These are phyloP conservation scores for Reticulitermes lucifugus DNA, from an alignment of 2,888 invertebrate genomes.

Conservation along the genomic window DNA sequence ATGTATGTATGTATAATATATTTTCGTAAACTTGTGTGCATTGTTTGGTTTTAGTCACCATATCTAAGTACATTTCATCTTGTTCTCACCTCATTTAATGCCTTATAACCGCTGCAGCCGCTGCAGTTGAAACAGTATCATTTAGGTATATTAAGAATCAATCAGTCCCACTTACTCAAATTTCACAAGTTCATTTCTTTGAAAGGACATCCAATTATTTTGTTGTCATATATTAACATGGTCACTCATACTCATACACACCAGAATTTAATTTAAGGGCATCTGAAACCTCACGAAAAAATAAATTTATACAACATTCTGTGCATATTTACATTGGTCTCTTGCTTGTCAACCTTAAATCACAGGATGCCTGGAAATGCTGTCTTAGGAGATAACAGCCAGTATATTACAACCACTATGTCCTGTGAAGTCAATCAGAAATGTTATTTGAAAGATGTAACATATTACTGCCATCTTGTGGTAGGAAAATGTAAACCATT, in stretches of 20 bases:
- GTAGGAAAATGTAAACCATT: constrained; percentile 22
- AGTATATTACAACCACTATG: background rate
- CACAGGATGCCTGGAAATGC: background rate
- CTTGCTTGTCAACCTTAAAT: background rate
- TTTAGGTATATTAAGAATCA: no score
- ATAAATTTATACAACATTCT: background rate
- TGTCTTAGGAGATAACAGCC: background rate
- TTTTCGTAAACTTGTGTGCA: no score
- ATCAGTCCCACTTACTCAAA: no score
- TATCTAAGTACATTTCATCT: no score
- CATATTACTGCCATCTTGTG: background rate
- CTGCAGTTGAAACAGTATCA: no score
- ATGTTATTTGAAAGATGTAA: constrained; percentile 14
- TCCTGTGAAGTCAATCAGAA: background rate
- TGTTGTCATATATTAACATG: background rate
- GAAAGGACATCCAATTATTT: background rate
- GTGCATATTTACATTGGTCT: background rate
- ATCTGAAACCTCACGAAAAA: background rate
- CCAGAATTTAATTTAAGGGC: background rate
- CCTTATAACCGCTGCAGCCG: no score
- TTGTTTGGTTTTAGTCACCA: no score
- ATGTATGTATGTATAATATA: no score
- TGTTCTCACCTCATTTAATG: no score
- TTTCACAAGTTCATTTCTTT: background rate
- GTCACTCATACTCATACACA: background rate